These are phyloP conservation scores for Scartelaos histophorus DNA, from an alignment of 2,113 vertebrate genomes.

Conservation along the genomic window DNA sequence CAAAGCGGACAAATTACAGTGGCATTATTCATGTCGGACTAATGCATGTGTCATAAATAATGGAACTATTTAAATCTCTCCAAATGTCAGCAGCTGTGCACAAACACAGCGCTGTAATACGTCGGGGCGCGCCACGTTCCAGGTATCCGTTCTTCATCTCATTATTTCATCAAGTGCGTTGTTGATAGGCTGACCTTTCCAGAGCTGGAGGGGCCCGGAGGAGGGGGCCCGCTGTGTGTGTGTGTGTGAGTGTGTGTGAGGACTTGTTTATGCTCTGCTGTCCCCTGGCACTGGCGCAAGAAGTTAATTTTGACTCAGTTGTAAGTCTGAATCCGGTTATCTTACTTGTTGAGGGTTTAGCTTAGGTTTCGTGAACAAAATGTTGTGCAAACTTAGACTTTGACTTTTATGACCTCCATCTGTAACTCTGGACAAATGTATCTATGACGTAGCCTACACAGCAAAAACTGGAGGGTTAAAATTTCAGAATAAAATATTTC, in stretches of 20 bases:
- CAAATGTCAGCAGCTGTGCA: constrained; percentile 1
- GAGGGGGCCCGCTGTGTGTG: background rate
- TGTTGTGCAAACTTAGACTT: too few relatives aligned
- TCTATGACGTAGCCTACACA: too few relatives aligned
- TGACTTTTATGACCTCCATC: too few relatives aligned
- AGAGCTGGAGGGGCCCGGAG: background rate
- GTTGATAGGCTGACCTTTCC: constrained; percentile 59
- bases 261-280: constrained; percentile 14
- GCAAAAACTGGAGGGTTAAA: too few relatives aligned
- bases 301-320: background rate
- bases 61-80: constrained; percentile 16
- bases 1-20: constrained; percentile 2
- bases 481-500: too few relatives aligned
- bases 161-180: constrained; percentile 52
- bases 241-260: background rate
- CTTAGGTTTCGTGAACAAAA: too few relatives aligned
- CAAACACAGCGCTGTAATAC: constrained; percentile 32
- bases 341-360: too few relatives aligned
- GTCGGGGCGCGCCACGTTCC: constrained; percentile 12
- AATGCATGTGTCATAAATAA: constrained; percentile 48
- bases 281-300: constrained; percentile 1
- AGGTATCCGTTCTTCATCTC: constrained; percentile 37
- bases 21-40: constrained; percentile 27
- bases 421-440: too few relatives aligned
- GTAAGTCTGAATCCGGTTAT: too few relatives aligned